A percentile compares a stretch with the other conserved stretches of the same genome.
phyloP scores from a whole-genome alignment of 2,888 invertebrate genomes.

The Pristionchus japonicus region DNA sequence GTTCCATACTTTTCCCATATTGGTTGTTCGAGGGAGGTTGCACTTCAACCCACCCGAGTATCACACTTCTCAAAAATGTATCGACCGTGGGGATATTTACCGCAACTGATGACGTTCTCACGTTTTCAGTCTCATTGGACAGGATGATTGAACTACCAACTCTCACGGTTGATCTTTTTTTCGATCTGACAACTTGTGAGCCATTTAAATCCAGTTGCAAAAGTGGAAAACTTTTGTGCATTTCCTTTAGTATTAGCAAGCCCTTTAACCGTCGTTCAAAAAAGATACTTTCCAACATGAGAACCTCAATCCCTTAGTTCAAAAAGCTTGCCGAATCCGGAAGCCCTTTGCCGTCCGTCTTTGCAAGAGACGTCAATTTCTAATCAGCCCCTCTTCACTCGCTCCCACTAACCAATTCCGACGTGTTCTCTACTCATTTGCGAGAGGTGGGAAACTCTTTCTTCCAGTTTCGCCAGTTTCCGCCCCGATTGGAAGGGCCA shows the following conservation, averaged over 20 bases:
- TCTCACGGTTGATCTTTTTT: too few relatives aligned
- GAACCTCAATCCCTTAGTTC: background rate
- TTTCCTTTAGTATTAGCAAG: too few relatives aligned
- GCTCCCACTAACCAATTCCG: background rate
- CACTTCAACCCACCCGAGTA: background rate
- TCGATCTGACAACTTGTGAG: too few relatives aligned
- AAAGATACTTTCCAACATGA: too few relatives aligned
- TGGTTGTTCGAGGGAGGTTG: background rate
- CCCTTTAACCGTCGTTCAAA: too few relatives aligned
- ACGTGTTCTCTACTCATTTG: conserved; percentile 6
- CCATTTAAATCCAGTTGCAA: too few relatives aligned
- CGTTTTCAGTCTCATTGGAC: background rate
- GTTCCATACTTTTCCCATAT: background rate
- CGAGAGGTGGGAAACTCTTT: background rate
- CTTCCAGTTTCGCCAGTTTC: background rate
- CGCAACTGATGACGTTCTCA: background rate
- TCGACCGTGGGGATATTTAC: background rate
- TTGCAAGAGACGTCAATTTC: conserved; percentile 12
- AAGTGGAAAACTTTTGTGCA: too few relatives aligned
- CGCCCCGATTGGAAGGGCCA: background rate
- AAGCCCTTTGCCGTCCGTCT: background rate
- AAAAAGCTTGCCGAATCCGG: background rate
- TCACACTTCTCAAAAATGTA: background rate
- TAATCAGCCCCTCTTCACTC: conserved; percentile 3
- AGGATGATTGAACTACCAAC: background rate